A percentile compares a stretch with the other conserved stretches of the same genome.
These are phyloP conservation scores for Apeltes quadracus DNA, from an alignment of 2,113 vertebrate genomes.

Conservation along the genomic window DNA sequence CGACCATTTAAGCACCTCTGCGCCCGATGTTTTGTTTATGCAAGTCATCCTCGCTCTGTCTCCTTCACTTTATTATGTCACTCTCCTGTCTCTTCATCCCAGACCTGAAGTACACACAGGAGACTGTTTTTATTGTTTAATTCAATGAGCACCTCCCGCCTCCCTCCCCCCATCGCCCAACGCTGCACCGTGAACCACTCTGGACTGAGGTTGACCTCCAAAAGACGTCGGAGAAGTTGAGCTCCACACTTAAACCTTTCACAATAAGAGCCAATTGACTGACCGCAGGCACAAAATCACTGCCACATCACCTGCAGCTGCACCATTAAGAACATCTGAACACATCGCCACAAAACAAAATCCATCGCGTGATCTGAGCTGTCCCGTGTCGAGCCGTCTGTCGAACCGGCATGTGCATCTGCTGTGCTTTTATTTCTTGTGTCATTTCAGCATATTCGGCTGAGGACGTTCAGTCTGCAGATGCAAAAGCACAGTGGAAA, in stretches of 20 bases:
- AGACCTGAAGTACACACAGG: slow-evolving; percentile 47
- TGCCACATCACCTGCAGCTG: slow-evolving; percentile 67
- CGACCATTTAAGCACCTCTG: slow-evolving; percentile 24
- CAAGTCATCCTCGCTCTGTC: slow-evolving; percentile 14
- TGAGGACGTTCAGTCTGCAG: slow-evolving; percentile 24
- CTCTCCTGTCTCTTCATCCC: slow-evolving; percentile 18
- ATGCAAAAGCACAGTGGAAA: slow-evolving; percentile 37
- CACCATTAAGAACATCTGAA: slow-evolving; percentile 18
- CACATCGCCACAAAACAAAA: neutral
- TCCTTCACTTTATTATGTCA: slow-evolving; percentile 9
- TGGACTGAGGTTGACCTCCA: neutral
- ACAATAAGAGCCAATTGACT: slow-evolving; percentile 59
- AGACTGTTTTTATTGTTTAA: slow-evolving; percentile 15
- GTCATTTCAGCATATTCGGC: slow-evolving; percentile 6
- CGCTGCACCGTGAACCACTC: slow-evolving; percentile 30
- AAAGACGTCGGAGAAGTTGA: slow-evolving; percentile 26
- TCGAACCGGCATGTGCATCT: slow-evolving; percentile 17
- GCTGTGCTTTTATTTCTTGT: slow-evolving; percentile 10
- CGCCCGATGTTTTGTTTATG: slow-evolving; percentile 41
- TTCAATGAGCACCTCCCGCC: no score
- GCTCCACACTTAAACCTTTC: slow-evolving; percentile 55
- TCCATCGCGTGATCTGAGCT: neutral
- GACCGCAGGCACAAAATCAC: slow-evolving; percentile 32
- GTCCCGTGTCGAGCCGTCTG: neutral
- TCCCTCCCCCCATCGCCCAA: slow-evolving; percentile 6